Base-by-base conservation (phyloP, 2,888 invertebrate species). In the Drosophila helvetica region DNA sequence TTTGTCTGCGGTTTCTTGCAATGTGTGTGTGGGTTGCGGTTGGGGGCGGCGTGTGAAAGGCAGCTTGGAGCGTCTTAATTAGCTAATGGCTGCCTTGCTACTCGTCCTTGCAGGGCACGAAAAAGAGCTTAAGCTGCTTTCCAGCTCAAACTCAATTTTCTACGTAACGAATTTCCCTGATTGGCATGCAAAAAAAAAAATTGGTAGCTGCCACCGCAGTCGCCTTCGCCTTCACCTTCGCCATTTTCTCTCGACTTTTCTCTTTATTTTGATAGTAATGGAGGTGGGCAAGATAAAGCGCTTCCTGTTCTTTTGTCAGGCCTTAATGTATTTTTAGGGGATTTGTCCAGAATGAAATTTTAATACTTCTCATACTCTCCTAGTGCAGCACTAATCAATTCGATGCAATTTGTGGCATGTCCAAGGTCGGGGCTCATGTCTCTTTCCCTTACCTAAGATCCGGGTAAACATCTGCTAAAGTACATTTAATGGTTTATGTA, bases 401-500 rank as follows among this genome's bases (percentile, higher is more conserved):
- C 38, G 69, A 59, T 66, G 22, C 45, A 65, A 73, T 68, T 73
- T 62, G 56, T 52, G 70, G 59, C 17, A 19, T 17, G 19, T 45
- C 53, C 30, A 25, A 27, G 27, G 38, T 17, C 42, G 3, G 15
- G 10, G 25, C 52, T 46, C 54, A 48, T 27, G 19, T 45, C 33
- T n/a, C 15, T 45, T 47, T 22, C 7, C 45, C n/a, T 6, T 30
- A 15, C 12, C 43, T 3, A 43, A 15, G 17, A 30, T 60, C 60
- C 59, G 12, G 17, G 3, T 17, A 53, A 62, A 56, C 71, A 71
- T 72, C 56, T 62, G 70, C 56, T 70, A 64, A 63, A 68, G 68
- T 59, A 74, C 59, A 65, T 71, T 80, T 83, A 79, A 86, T 88
- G 86, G 70, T 50, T 81, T 88, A 86, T 86, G 86, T 77, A 86